Base-by-base conservation (phyloP, 1,140 invertebrate species). In the Aphelenchoides besseyi region DNA sequence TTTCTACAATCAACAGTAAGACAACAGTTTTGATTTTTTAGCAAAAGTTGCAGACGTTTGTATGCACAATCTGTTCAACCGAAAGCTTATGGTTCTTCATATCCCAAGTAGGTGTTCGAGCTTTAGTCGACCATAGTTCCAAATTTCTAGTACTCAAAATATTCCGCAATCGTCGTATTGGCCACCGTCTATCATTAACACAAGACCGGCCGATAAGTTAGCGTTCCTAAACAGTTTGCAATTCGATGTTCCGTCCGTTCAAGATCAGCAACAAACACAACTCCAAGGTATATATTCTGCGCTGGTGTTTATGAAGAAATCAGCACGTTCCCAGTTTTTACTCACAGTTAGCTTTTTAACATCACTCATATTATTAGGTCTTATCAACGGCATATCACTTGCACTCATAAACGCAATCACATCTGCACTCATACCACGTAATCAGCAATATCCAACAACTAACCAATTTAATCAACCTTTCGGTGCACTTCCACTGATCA, bases 361-460 rank as follows among this genome's bases (percentile, higher is more conserved):
- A n/a, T n/a, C n/a, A n/a, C n/a, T n/a, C n/a, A n/a, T n/a, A 18
- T 3, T 30, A 70, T 3, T 5, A 2, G 16, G 18, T 29, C 18
- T 63, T 18, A 66, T 69, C 18, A 70, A 69, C 68, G 63, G 68
- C 5, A 5, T 59, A 8, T 8, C 55, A 59, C 18, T 5, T 5
- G 55, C 55, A 18, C 55, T 59, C 18, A 5, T 59, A 8, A 59
- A 59, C 32, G 55, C 55, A 59, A 59, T 59, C 55, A 59, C 55
- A 8, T 59, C 55, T 5, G 55, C 55, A 59, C 55, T 59, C 32
- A 8, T 59, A 8, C 55, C 55, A 8, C 55, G 55, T 59, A 5
- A 59, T 8, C 55, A 59, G 23, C 55, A 28, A 23, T 33, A n/a
- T 23, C 18, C 55, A 59, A 59, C 55, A 28, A 33, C 23, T 59